Percentiles rank a stretch among this genome's conserved stretches.
These are phyloP conservation scores for Oscheius onirici DNA, from an alignment of 2,888 invertebrate genomes.

Conservation along the genomic window DNA sequence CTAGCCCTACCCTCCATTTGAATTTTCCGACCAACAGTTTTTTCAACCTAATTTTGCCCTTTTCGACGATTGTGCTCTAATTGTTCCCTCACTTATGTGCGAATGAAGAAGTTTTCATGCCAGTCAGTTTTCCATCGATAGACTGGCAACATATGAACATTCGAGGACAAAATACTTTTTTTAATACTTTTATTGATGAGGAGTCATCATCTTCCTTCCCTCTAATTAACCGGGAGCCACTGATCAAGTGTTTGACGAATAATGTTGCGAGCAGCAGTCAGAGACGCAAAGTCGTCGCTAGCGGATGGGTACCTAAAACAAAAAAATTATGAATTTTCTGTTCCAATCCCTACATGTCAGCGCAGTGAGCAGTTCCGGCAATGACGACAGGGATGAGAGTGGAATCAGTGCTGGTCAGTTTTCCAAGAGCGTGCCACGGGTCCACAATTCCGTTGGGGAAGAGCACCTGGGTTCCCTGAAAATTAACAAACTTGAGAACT, in stretches of 20 bases:
- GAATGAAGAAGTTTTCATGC: too few species aligned
- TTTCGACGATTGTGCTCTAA: too few species aligned
- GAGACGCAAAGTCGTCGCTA: constrained; percentile 6
- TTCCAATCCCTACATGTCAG: background rate
- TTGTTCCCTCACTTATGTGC: too few species aligned
- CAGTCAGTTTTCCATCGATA: too few species aligned
- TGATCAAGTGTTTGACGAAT: constrained; percentile 1
- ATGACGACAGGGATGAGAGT: constrained; percentile 48
- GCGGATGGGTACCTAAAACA: background rate
- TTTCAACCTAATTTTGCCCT: too few species aligned
- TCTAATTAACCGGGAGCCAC: constrained; percentile 16
- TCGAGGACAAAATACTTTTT: too few species aligned
- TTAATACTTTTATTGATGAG: too few species aligned
- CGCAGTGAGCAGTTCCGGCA: constrained; percentile 30
- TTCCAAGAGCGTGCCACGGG: constrained; percentile 56
- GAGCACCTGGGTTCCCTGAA: constrained; percentile 35
- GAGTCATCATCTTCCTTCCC: background rate
- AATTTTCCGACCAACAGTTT: too few species aligned
- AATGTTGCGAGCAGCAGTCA: constrained; percentile 14
- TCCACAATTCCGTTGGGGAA: constrained; percentile 54
- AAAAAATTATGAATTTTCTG: too few species aligned
- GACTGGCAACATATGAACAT: too few species aligned
- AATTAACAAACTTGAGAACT: background rate
- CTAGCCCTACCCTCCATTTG: too few species aligned
- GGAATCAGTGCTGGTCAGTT: constrained; percentile 32